A percentile compares a stretch with the other conserved stretches of the same genome.
Evolutionary conservation across 2,113 vertebrate species (phyloP).

Genomic region (Lethenteron reissneri): DNA sequence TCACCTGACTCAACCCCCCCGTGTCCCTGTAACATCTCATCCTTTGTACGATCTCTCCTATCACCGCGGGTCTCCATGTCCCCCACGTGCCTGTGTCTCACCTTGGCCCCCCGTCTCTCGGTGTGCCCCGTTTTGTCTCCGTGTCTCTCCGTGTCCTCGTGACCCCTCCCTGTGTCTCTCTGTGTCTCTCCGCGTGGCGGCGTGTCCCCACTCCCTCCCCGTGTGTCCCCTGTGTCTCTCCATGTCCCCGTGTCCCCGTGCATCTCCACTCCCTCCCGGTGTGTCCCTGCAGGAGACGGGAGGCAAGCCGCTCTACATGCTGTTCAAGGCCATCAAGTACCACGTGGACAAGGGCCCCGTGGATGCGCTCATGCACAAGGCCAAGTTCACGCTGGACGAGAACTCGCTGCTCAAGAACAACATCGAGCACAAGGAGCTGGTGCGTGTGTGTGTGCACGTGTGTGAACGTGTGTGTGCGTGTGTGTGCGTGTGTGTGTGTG

Average conservation of each 20-base stretch:
- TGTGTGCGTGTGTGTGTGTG: no score
- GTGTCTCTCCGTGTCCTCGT: no score
- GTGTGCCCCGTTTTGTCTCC: neutral
- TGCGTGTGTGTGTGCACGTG: no score
- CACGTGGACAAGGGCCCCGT: slow-evolving; percentile 92
- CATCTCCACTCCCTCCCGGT: slow-evolving; percentile 7
- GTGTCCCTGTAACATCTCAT: no score
- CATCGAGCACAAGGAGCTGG: no score
- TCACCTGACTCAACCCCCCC: no score
- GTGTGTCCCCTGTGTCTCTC: slow-evolving; percentile 9
- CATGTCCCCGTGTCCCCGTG: neutral
- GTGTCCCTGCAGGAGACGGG: slow-evolving; percentile 45
- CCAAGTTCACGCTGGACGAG: slow-evolving; percentile 88
- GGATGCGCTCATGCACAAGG: slow-evolving; percentile 70
- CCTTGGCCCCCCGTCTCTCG: neutral
- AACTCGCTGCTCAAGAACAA: slow-evolving; percentile 40
- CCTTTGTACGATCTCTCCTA: no score
- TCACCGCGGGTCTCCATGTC: neutral
- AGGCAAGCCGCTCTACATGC: slow-evolving; percentile 70
- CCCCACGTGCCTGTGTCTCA: neutral
- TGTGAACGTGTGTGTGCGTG: no score
- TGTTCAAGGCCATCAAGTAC: slow-evolving; percentile 87
- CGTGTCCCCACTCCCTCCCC: neutral
- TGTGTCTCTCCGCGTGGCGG: neutral
- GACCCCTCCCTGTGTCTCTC: no score